Evolutionary conservation across 2,113 vertebrate species (phyloP).

Genomic region (Misgurnus mizolepis): DNA sequence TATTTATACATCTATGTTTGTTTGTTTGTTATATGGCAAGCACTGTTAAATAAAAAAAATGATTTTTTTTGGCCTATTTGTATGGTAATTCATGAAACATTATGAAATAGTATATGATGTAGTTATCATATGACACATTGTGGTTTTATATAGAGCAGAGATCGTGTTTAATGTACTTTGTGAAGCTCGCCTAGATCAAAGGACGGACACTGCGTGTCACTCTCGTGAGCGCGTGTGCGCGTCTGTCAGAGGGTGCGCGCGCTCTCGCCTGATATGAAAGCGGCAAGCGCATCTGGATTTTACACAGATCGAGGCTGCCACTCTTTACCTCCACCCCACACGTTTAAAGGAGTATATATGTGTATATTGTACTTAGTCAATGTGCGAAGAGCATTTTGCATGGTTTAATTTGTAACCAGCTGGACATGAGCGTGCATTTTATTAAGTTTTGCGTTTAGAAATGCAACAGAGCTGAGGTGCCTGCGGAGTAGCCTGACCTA

Average conservation of each 20-base stretch:
- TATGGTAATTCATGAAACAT: too few species aligned
- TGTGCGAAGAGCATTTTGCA: background rate
- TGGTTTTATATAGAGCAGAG: background rate
- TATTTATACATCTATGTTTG: too few species aligned
- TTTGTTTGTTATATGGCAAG: too few species aligned
- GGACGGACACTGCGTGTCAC: background rate
- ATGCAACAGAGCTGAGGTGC: background rate
- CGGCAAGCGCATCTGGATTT: background rate
- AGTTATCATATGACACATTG: too few species aligned
- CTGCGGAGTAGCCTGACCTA: background rate
- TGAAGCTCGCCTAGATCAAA: background rate
- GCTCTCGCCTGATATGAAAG: background rate
- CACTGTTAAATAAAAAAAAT: too few species aligned
- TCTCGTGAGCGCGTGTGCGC: background rate
- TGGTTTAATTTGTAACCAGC: background rate
- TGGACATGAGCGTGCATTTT: background rate
- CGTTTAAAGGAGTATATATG: background rate
- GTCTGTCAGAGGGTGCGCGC: conserved; percentile 8
- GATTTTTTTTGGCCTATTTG: too few species aligned
- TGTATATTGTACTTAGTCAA: background rate
- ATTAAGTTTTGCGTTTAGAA: background rate
- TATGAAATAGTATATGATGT: background rate
- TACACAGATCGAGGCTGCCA: background rate
- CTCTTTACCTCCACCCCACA: background rate
- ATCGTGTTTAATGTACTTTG: conserved; percentile 4